Conservation (phyloP, 1,140 invertebrate species). For the Philopotamus ludificatus region DNA sequence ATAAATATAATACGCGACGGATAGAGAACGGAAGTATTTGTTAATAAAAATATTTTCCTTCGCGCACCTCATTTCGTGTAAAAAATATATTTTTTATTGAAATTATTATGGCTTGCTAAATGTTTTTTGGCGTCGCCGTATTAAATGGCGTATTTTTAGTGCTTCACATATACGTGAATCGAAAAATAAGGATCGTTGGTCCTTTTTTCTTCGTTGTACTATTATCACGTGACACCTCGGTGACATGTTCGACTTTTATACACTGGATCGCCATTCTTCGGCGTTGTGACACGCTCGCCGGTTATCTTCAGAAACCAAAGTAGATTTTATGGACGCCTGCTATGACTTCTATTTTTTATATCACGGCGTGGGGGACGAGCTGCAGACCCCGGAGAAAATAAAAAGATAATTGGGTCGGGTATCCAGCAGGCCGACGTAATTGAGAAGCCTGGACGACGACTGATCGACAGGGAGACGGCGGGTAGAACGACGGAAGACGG, state of each 20-base stretch:
- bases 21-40: too few species aligned
- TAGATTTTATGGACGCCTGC: constrained; percentile 13
- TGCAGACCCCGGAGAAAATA: constrained; percentile 16
- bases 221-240: not conserved
- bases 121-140: too few species aligned
- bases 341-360: constrained; percentile 25
- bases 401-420: constrained; percentile 32
- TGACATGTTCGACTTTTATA: constrained; percentile 21
- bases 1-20: too few species aligned
- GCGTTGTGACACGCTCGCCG: not conserved
- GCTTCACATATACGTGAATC: too few species aligned
- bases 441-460: constrained; percentile 25
- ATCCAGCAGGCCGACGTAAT: constrained; percentile 16
- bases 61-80: too few species aligned
- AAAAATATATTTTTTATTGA: too few species aligned
- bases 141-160: too few species aligned
- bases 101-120: too few species aligned
- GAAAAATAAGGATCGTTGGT: too few species aligned
- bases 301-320: constrained; percentile 6
- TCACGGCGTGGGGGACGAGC: constrained; percentile 17
- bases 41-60: too few species aligned
- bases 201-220: too few species aligned
- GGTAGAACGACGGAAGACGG: not conserved
- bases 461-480: constrained; percentile 25
- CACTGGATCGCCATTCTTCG: not conserved